phyloP scores from a whole-genome alignment of 2,888 invertebrate genomes.

The Agrotis clavis region DNA sequence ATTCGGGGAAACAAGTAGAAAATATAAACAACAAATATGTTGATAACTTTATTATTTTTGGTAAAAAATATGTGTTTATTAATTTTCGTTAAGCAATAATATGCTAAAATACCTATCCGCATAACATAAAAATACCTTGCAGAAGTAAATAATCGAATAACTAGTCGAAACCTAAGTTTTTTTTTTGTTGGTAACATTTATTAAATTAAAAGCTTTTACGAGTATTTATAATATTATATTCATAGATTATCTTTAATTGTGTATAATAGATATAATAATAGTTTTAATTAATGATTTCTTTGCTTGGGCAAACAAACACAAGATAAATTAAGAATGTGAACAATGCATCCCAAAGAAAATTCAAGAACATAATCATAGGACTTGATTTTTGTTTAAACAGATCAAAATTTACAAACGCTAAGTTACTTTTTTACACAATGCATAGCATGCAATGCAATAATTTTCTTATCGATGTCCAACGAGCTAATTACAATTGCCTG shows the following conservation, averaged over 20 bases:
- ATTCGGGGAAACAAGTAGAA: too few relatives aligned
- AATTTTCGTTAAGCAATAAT: too few relatives aligned
- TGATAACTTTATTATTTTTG: too few relatives aligned
- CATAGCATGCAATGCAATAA: too few relatives aligned
- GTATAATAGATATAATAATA: not conserved
- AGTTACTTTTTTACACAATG: too few relatives aligned
- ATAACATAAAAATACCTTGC: too few relatives aligned
- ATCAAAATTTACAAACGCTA: not conserved
- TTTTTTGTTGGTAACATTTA: conserved; percentile 6
- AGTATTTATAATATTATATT: too few relatives aligned
- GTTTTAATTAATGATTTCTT: conserved; percentile 4
- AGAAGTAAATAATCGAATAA: not conserved
- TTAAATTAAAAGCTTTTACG: conserved; percentile 9
- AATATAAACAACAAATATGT: too few relatives aligned
- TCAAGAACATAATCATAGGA: not conserved
- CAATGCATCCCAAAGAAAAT: not conserved
- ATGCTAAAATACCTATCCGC: too few relatives aligned
- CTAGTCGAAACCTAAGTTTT: not conserved
- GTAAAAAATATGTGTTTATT: too few relatives aligned
- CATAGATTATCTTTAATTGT: conserved; percentile 3
- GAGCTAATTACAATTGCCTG: too few relatives aligned
- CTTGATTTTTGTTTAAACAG: not conserved
- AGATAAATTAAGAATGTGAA: not conserved
- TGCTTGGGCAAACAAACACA: not conserved
- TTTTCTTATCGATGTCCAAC: too few relatives aligned